A percentile compares a stretch with the other conserved stretches of the same genome.
phyloP scores from a whole-genome alignment of 2,113 vertebrate genomes.

The Parus major region DNA sequence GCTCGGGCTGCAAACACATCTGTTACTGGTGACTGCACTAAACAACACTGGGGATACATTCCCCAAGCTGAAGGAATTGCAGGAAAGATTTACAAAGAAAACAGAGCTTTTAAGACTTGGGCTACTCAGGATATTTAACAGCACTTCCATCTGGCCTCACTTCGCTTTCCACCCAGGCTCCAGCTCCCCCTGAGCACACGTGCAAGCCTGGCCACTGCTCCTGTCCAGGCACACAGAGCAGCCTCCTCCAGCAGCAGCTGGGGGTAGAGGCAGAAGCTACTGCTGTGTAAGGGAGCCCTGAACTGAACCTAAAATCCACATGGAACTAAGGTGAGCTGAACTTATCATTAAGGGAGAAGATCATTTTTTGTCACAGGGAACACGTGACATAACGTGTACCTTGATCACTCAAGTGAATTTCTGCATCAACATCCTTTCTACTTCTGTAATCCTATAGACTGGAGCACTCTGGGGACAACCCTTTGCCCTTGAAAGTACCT shows the following conservation, averaged over 20 bases:
- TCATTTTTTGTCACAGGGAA: neutral
- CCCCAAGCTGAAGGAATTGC: neutral
- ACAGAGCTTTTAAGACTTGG: neutral
- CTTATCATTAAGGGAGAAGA: neutral
- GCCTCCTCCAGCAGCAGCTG: neutral
- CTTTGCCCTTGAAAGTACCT: neutral
- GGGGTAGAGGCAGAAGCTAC: neutral
- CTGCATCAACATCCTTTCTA: neutral
- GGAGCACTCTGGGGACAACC: neutral
- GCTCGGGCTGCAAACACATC: neutral
- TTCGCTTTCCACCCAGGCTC: neutral
- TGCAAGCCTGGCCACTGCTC: neutral
- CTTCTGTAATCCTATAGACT: neutral
- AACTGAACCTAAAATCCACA: neutral
- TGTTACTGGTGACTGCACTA: neutral
- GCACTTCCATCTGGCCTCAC: neutral
- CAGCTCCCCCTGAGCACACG: neutral
- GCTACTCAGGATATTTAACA: neutral
- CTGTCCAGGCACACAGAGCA: neutral
- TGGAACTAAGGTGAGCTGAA: neutral
- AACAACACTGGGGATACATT: neutral
- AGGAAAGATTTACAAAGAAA: conserved; percentile 26
- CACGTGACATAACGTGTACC: fast-evolving
- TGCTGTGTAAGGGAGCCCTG: neutral
- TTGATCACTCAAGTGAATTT: neutral